phyloP scores from a whole-genome alignment of 2,797 vertebrate genomes.

The Sardinella longiceps region DNA sequence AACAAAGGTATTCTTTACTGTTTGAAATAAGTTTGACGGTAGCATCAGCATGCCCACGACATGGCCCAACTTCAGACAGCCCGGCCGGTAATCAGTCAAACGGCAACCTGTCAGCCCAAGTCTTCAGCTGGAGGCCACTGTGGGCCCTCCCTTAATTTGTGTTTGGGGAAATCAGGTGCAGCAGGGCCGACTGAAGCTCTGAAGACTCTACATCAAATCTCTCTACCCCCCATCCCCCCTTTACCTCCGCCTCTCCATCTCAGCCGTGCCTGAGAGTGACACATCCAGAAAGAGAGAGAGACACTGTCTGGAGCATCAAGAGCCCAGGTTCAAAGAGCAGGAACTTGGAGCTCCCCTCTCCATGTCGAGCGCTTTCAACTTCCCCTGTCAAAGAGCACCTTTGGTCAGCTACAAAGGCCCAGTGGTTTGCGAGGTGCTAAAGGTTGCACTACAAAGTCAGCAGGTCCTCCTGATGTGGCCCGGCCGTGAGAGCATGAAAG shows the following conservation, averaged over 20 bases:
- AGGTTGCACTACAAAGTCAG: constrained; percentile 83
- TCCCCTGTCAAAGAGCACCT: constrained; percentile 89
- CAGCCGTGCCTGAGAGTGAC: constrained; percentile 45
- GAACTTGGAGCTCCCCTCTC: constrained; percentile 85
- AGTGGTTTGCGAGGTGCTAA: constrained; percentile 68
- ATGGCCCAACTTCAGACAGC: neutral
- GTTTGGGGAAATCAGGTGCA: constrained; percentile 25
- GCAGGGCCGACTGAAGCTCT: neutral
- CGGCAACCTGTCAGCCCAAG: neutral
- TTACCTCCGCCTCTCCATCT: constrained; percentile 27
- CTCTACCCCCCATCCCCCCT: neutral
- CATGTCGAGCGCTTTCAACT: constrained; percentile 87
- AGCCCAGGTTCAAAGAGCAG: constrained; percentile 84
- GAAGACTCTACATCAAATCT: constrained; percentile 15
- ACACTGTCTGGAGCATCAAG: constrained; percentile 46
- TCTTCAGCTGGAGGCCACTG: neutral
- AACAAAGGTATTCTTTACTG: neutral
- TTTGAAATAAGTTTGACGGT: neutral
- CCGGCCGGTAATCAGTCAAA: neutral
- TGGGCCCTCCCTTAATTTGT: constrained; percentile 17
- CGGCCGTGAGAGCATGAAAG: constrained; percentile 52
- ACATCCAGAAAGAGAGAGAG: constrained; percentile 34
- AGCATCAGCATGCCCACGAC: neutral
- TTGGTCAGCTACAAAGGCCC: constrained; percentile 84
- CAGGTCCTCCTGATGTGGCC: constrained; percentile 58